Evolutionary conservation across 2,113 vertebrate species (phyloP).

Genomic region (Alosa alosa): DNA sequence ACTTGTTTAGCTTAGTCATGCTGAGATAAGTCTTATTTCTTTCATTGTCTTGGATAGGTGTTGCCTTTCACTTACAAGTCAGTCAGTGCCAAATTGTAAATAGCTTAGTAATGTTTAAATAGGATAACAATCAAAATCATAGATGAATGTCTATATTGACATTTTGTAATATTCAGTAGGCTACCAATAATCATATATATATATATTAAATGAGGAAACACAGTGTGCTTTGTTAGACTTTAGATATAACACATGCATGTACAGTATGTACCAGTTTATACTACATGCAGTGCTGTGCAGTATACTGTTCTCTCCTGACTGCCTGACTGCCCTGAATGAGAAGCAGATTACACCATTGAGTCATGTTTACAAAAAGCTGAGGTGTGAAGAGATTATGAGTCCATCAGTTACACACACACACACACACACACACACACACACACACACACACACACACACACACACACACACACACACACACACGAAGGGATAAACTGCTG

Average conservation of each 20-base stretch:
- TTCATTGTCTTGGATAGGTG: not conserved
- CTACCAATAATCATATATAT: no score
- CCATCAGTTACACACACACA: not conserved
- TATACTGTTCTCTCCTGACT: not conserved
- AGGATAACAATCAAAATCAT: no score
- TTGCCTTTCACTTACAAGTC: not conserved
- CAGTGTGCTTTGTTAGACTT: no score
- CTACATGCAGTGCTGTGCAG: not conserved
- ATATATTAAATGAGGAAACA: no score
- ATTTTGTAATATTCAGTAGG: no score
- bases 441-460: not conserved
- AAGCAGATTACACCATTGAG: not conserved
- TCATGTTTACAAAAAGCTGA: not conserved
- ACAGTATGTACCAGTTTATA: no score
- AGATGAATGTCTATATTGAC: no score
- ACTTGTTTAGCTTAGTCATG: not conserved
- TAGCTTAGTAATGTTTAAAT: not conserved
- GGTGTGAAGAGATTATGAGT: not conserved
- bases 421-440: no score
- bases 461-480: not conserved
- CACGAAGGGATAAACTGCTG: not conserved
- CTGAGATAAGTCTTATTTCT: not conserved
- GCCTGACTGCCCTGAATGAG: not conserved
- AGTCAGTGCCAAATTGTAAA: conserved; percentile 2
- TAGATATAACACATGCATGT: no score